Conservation (phyloP, 1,140 invertebrate species). For the Brachionus koreanus region DNA sequence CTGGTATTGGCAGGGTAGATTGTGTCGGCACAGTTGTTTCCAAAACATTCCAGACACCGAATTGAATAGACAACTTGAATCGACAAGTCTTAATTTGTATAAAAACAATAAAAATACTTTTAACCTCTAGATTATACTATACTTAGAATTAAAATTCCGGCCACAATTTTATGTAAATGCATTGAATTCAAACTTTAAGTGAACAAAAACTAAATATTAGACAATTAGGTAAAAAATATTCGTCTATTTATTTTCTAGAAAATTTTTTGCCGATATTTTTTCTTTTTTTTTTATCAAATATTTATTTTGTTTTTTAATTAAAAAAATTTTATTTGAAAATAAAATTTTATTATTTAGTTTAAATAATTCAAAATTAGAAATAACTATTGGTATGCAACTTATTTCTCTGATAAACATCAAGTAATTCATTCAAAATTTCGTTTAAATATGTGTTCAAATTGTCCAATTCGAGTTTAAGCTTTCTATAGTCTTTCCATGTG, state of each 20-base stretch:
- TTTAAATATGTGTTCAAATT: not conserved
- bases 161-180: not conserved
- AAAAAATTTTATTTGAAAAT: not conserved
- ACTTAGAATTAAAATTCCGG: not conserved
- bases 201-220: not conserved
- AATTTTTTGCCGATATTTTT: not conserved
- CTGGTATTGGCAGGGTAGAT: conserved; percentile 15
- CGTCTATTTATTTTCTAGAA: not conserved
- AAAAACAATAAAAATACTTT: not conserved
- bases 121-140: not conserved
- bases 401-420: conserved; percentile 31
- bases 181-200: not conserved
- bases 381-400: not conserved
- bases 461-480: not conserved
- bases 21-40: not conserved
- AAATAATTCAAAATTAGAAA: not conserved
- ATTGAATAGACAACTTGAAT: not conserved
- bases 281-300: not conserved
- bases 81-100: not conserved
- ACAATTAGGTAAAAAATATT: not conserved
- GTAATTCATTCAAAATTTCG: conserved; percentile 16
- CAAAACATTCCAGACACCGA: conserved; percentile 20
- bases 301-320: not conserved
- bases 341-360: not conserved
- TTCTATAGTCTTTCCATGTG: conserved; percentile 16